Percentiles rank a stretch among this genome's conserved stretches.
Evolutionary conservation across 2,113 vertebrate species (phyloP).

Genomic region (Ctenomys sociabilis): DNA sequence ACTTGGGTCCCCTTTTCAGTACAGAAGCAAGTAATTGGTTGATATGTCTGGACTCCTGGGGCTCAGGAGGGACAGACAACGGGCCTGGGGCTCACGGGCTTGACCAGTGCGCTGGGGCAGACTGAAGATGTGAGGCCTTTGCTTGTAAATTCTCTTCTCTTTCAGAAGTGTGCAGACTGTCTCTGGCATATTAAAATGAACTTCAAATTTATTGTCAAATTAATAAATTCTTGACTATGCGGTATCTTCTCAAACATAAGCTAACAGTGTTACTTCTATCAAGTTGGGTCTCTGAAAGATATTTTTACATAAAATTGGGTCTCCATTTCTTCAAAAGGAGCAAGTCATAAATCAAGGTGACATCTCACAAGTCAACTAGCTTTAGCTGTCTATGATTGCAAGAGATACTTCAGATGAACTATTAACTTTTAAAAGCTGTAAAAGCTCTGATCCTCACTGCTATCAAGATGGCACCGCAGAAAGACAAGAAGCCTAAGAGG

Average conservation of each 20-base stretch:
- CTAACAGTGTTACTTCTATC: not conserved
- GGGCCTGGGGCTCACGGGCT: not conserved
- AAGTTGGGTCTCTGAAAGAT: not conserved
- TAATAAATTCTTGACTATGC: not conserved
- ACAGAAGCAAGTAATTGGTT: not conserved
- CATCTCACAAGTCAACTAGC: not conserved
- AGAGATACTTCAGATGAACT: not conserved
- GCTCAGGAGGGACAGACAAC: not conserved
- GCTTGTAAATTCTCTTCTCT: not conserved
- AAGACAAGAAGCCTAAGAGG: too few species aligned
- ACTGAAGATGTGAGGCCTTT: not conserved
- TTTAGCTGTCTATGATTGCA: not conserved
- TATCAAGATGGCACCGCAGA: too few species aligned
- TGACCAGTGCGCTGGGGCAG: not conserved
- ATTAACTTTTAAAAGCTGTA: constrained; percentile 10
- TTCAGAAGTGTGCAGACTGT: not conserved
- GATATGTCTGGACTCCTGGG: not conserved
- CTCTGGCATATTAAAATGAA: constrained; percentile 6
- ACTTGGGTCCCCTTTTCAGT: not conserved
- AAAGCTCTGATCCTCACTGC: too few species aligned
- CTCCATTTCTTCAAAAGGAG: constrained; percentile 1
- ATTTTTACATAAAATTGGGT: constrained; percentile 25
- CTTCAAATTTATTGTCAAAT: constrained; percentile 12
- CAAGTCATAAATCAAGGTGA: not conserved
- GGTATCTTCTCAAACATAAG: not conserved